phyloP scores from a whole-genome alignment of 1,140 invertebrate species.

The Samia ricini region DNA sequence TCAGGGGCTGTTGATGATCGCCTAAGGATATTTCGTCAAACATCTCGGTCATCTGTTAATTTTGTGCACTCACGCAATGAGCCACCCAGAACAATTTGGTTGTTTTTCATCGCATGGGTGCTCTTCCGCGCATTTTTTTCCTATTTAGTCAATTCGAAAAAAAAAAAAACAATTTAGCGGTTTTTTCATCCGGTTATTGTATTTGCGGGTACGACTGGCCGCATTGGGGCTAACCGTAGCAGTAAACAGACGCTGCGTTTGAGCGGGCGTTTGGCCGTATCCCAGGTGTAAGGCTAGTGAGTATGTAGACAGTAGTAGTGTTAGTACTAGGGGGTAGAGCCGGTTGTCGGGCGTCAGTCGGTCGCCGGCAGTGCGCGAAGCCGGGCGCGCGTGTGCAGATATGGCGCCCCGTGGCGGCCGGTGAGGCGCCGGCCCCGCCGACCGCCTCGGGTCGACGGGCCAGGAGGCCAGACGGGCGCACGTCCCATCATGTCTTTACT shows the following conservation, averaged over 20 bases:
- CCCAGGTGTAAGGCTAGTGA: not conserved
- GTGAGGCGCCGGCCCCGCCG: slow-evolving; percentile 71
- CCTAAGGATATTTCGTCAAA: too few relatives aligned
- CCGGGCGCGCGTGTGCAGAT: slow-evolving; percentile 64
- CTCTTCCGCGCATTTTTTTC: too few relatives aligned
- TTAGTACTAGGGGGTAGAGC: slow-evolving; percentile 11
- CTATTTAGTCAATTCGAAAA: too few relatives aligned
- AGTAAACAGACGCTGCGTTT: not conserved
- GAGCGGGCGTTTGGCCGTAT: not conserved
- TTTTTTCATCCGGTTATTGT: too few relatives aligned
- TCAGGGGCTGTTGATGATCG: too few relatives aligned
- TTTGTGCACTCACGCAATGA: too few relatives aligned
- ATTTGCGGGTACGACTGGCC: not conserved
- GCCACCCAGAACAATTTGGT: too few relatives aligned
- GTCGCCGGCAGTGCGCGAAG: slow-evolving; percentile 67
- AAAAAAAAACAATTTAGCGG: too few relatives aligned
- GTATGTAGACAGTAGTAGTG: slow-evolving; percentile 10
- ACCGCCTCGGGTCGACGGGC: slow-evolving; percentile 71
- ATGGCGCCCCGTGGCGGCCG: slow-evolving; percentile 71
- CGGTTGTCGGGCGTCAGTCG: slow-evolving; percentile 62
- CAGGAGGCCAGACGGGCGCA: slow-evolving; percentile 53
- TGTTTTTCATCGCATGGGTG: too few relatives aligned
- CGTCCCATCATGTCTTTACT: slow-evolving; percentile 76
- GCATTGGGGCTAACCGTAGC: not conserved
- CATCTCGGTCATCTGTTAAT: too few relatives aligned